Base-by-base conservation (phyloP, 2,797 vertebrate genomes). In the Chaenodraco wilsoni region DNA sequence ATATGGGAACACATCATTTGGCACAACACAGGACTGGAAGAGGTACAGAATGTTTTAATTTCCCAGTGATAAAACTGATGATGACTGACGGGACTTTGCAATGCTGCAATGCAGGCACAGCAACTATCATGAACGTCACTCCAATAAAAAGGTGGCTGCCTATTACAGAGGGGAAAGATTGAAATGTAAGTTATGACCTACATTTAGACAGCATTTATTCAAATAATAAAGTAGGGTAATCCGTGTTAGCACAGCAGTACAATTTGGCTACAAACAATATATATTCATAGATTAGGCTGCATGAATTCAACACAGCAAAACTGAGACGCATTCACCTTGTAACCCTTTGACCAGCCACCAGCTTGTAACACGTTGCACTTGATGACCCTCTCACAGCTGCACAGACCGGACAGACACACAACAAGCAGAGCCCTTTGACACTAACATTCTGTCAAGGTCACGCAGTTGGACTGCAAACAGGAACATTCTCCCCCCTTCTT, bases 161-260 rank as follows among this genome's bases (percentile, higher is more conserved):
- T 41, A 0, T 61, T 21, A 44, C 5, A 44, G 60, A 65, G 43
- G 3, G 2, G 4, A 23, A 27, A 41, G 27, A 23, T 68, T 59
- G 45, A 54, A 1, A 31, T 12, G 33, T 46, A 17, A 23, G 33
- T 15, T 23, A 7, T 54, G 54, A 17, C 33, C 60, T 50, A 8
- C 27, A 43, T 37, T 48, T 8, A 17, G 16, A 27, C 46, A 78
- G 72, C 70, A 21, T 60, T 71, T 78, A 27, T 56, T 69, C 52
- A 62, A 64, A 85, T 62, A 0, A 71, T 72, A 3, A 70, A 58
- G 75, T 1, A 79, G 19, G 58, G 66, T 79, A 23, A 71, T 8
- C 13, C 45, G 33, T 1, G 14, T 19, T 6, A 27, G 17, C 14
- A 40, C 68, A 11, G 50, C 7, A 17, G 19, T 0, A 6, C 31